phyloP scores from a whole-genome alignment of 2,797 vertebrate genomes.

The Pseudochirops cupreus region DNA sequence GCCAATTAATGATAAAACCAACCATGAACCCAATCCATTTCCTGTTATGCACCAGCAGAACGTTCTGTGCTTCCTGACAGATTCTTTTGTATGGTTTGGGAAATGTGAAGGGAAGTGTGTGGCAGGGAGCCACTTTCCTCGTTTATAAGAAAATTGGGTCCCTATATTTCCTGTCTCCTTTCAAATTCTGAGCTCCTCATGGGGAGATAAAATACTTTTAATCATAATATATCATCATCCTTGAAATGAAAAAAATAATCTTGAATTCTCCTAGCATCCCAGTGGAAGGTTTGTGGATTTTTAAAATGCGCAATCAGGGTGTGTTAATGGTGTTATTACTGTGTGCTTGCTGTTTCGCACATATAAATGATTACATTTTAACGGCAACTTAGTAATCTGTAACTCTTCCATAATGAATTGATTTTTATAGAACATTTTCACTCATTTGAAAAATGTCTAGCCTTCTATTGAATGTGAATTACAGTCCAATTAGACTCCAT shows the following conservation, averaged over 20 bases:
- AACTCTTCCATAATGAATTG: conserved; percentile 62
- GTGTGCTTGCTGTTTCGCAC: background rate
- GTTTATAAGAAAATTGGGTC: background rate
- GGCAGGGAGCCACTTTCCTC: background rate
- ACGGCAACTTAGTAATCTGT: conserved; percentile 32
- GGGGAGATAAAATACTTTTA: background rate
- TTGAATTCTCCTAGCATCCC: background rate
- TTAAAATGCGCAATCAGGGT: background rate
- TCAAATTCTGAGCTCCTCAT: background rate
- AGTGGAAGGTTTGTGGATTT: background rate
- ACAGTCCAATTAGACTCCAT: conserved; percentile 72
- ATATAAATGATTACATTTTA: conserved; percentile 22
- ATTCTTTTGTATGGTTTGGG: background rate
- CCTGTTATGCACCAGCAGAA: background rate
- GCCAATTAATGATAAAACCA: background rate
- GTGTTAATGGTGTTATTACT: conserved; percentile 35
- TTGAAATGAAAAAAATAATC: background rate
- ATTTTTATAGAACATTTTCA: conserved; percentile 72
- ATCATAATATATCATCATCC: background rate
- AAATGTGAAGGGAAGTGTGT: background rate
- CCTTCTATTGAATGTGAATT: conserved; percentile 76
- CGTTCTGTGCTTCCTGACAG: background rate
- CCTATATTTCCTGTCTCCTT: background rate
- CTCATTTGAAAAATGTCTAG: conserved; percentile 75
- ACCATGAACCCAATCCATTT: background rate